Base-by-base conservation (phyloP, 23 tunicate species). In the Trididemnum clinides region DNA sequence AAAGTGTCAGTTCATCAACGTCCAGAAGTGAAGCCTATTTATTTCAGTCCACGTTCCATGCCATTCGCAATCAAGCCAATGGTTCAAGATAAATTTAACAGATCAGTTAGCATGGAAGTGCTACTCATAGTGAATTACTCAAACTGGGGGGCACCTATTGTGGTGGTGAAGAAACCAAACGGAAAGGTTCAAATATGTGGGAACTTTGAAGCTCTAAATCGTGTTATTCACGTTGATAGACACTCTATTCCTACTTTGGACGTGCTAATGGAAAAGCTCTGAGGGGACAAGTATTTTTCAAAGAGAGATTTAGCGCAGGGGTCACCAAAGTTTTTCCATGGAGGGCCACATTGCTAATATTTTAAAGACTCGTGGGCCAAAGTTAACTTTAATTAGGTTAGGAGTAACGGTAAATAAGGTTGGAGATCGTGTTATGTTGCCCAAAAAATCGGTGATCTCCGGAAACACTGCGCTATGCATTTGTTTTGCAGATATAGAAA, bases 281-380 rank as follows among this genome's bases (percentile, higher is more conserved):
- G 26, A 21, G 80, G 57, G n/a, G 57, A n/a, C 28, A 70, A 33
- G 30, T 25, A 6, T 33, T 70, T 19, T 39, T 37, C 57, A 5
- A 78, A 78, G 54, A 3, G 51, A 18, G 84, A 78, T 78, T 54
- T 78, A 57, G 69, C 66, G 38, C n/a, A n/a, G n/a, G n/a, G n/a
- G n/a, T n/a, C n/a, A n/a, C n/a, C n/a, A n/a, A n/a, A n/a, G n/a
- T n/a, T n/a, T n/a, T n/a, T n/a, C n/a, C n/a, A n/a, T n/a, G n/a
- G n/a, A n/a, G n/a, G n/a, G n/a, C n/a, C n/a, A n/a, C n/a, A n/a
- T n/a, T n/a, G n/a, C n/a, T n/a, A n/a, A n/a, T n/a, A n/a, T n/a
- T n/a, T n/a, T n/a, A n/a, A n/a, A n/a, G n/a, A n/a, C n/a, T n/a
- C n/a, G n/a, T n/a, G n/a, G n/a, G n/a, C n/a, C n/a, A n/a, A n/a